Percentiles rank a stretch among this genome's conserved stretches.
Conservation (phyloP, 2,888 invertebrate genomes). For the Harpagoxenus sublaevis region DNA sequence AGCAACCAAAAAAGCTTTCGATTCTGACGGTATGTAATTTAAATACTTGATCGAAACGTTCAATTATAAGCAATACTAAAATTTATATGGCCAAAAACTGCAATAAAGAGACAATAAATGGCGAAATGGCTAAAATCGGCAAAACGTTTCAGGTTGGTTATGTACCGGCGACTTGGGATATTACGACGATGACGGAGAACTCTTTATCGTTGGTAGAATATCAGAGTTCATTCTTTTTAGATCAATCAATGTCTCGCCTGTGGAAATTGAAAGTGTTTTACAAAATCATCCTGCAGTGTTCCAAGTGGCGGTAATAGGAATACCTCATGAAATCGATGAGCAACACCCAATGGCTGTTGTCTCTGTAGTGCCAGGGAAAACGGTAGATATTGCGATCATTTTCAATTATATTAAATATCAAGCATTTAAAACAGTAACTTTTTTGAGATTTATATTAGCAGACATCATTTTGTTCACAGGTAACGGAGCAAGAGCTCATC, state of each 20-base stretch:
- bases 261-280: slow-evolving; percentile 46
- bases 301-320: slow-evolving; percentile 27
- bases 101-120: not conserved
- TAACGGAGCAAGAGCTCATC: slow-evolving; percentile 44
- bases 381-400: slow-evolving; percentile 8
- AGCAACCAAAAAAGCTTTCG: slow-evolving; percentile 87
- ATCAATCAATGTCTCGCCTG: slow-evolving; percentile 29
- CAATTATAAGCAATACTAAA: not conserved
- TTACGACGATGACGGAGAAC: slow-evolving; percentile 55
- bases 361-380: slow-evolving; percentile 14
- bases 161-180: slow-evolving; percentile 44
- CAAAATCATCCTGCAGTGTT: slow-evolving; percentile 38
- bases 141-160: slow-evolving; percentile 39
- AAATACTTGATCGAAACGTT: not conserved
- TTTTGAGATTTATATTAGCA: not conserved
- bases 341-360: slow-evolving; percentile 47
- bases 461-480: not conserved
- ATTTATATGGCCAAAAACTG: not conserved
- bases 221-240: slow-evolving; percentile 51
- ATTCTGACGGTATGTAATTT: slow-evolving; percentile 84
- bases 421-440: not conserved
- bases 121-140: not conserved
- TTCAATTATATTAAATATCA: not conserved
- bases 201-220: slow-evolving; percentile 45
- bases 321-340: slow-evolving; percentile 39